Evolutionary conservation across 2,113 vertebrate species (phyloP), one percentile per base, ranked within the genome.

Genomic region (Ariopsis seemanni): DNA sequence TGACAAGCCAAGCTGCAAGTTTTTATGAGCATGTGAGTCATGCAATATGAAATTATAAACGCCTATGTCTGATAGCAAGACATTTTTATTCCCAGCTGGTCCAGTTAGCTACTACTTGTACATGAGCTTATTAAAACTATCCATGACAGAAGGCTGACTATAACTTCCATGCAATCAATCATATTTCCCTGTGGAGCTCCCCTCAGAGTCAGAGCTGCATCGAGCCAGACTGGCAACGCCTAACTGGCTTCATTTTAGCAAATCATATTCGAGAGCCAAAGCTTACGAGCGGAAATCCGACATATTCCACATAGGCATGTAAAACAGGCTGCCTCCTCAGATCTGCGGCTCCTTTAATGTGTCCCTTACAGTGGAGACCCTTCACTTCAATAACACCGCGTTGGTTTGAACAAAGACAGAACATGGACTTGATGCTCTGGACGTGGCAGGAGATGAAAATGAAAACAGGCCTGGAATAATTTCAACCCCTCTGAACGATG

Each of bases 381-480:
- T 30, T 87, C 84, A 78, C 83, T 69, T 85, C 58, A 83, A 69
- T 75, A 25, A 50, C 17, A 22, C 60, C 50, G 52, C 25, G 30
- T 85, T 82, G 55, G 84, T 86, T 90, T 69, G 71, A 88, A 90
- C 88, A 92, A 83, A 90, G 79, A 18, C 78, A 18, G 82, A 83
- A 85, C 88, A 83, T 55, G 83, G 86, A 87, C 85, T 30, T 17
- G 20, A 17, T 17, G 60, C 85, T 86, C n/a, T 60, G 27, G 62
- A 86, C 67, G 57, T 69, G 53, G 55, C 48, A 75, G 84, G 65
- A 58, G 52, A 81, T 55, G 30, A 65, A 90, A 85, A 77, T 55
- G 30, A 89, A 89, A 90, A 86, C 82, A 65, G 86, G 90, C 84
- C n/a, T 20, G 86, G 82, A 88, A 91, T 91, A 72, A 89, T 89